These are phyloP conservation scores for Aleiodes leptofemur DNA, from an alignment of 2,888 invertebrate species.

Conservation along the genomic window DNA sequence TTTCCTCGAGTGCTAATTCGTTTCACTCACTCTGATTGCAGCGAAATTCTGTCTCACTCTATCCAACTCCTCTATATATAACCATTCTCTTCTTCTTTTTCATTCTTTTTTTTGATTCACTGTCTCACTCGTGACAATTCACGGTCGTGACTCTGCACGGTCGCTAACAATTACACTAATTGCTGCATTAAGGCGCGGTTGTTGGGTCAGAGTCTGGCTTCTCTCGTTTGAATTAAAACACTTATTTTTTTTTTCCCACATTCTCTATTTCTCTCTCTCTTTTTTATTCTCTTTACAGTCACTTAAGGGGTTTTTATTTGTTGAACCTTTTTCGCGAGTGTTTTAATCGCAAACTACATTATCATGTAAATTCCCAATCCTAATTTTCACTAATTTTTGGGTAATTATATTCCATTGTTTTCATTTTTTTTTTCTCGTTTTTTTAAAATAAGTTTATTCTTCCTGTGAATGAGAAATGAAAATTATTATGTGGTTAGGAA, in stretches of 20 bases:
- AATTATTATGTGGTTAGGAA: neutral
- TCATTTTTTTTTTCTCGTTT: neutral
- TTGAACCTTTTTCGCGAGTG: conserved; percentile 4
- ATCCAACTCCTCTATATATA: neutral
- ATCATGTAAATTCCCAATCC: conserved; percentile 12
- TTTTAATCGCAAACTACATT: conserved; percentile 22
- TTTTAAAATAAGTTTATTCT: neutral
- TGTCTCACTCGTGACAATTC: conserved; percentile 29
- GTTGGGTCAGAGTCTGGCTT: conserved; percentile 35
- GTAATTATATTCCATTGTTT: conserved; percentile 17
- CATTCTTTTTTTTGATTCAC: neutral
- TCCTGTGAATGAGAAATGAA: neutral
- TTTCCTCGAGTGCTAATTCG: conserved; percentile 54
- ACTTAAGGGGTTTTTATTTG: conserved; percentile 25
- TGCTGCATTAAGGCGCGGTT: conserved; percentile 55
- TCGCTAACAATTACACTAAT: conserved; percentile 62
- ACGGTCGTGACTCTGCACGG: conserved; percentile 43
- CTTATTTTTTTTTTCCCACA: conserved; percentile 17
- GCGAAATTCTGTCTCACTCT: neutral
- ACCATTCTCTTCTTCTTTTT: too few species aligned
- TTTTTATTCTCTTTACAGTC: conserved; percentile 15
- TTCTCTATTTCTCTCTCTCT: too few species aligned
- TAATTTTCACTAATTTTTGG: conserved; percentile 15
- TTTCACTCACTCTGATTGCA: conserved; percentile 48
- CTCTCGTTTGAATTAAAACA: conserved; percentile 33